These are phyloP conservation scores for Probaryconus sp. DNA, from an alignment of 1,140 invertebrate genomes.

Conservation along the genomic window DNA sequence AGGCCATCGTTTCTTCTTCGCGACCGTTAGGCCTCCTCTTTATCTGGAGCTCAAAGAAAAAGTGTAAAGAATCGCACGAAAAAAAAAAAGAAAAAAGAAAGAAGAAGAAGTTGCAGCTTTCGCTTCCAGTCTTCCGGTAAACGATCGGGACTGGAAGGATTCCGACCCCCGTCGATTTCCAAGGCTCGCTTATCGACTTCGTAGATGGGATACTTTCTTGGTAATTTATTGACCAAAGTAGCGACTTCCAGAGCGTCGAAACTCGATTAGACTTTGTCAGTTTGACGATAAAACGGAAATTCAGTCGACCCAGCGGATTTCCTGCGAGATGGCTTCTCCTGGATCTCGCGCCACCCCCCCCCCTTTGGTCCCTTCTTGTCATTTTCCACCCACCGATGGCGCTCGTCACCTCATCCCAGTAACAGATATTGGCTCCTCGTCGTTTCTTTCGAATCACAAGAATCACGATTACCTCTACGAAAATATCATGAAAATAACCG, in stretches of 20 bases:
- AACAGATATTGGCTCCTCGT: constrained; percentile 47
- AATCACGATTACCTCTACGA: constrained; percentile 38
- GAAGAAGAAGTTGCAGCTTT: constrained; percentile 39
- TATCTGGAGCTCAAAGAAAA: no score
- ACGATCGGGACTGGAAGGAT: constrained; percentile 51
- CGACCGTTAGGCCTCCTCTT: constrained; percentile 19
- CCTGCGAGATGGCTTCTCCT: constrained; percentile 59
- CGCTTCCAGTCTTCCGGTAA: constrained; percentile 50
- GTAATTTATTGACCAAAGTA: constrained; percentile 68
- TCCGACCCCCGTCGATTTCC: constrained; percentile 61
- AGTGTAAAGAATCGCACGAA: background rate
- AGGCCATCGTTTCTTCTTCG: no score
- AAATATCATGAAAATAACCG: constrained; percentile 40
- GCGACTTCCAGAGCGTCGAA: constrained; percentile 62
- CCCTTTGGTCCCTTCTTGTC: constrained; percentile 39
- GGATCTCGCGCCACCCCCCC: constrained; percentile 35
- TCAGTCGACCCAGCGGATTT: constrained; percentile 66
- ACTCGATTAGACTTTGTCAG: constrained; percentile 69
- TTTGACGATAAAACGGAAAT: constrained; percentile 69
- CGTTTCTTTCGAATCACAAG: constrained; percentile 57
- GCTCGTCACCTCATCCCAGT: constrained; percentile 55
- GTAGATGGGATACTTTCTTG: constrained; percentile 65
- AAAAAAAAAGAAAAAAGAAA: constrained; percentile 18
- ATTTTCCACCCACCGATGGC: constrained; percentile 30
- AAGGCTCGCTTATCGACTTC: constrained; percentile 62